Percentiles rank a stretch among this genome's conserved stretches.
Conservation (phyloP, 37 sponge, comb jelly and placozoan genomes). For the Crambe crambe region DNA sequence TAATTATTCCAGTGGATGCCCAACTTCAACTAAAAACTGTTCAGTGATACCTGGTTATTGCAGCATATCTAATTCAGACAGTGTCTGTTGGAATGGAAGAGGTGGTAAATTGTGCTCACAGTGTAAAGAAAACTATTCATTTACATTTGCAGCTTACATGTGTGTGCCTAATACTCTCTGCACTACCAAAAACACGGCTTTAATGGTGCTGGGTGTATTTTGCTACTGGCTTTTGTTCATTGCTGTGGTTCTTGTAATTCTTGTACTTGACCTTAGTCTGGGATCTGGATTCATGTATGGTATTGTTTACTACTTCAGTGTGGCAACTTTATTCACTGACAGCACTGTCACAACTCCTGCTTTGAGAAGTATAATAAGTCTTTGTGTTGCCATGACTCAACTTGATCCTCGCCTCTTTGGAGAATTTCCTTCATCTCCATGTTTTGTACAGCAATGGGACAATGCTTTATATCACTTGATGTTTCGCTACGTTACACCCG, state of each 20-base stretch:
- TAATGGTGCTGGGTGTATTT: neutral
- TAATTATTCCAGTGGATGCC: neutral
- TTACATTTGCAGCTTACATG: constrained; percentile 10
- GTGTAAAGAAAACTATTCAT: constrained; percentile 15
- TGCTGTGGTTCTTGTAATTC: neutral
- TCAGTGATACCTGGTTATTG: neutral
- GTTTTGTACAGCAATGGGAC: neutral
- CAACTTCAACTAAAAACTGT: neutral
- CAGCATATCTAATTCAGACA: neutral
- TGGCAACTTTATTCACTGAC: constrained; percentile 11
- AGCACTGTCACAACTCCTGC: neutral
- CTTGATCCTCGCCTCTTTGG: constrained; percentile 30
- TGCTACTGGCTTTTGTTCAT: constrained; percentile 23
- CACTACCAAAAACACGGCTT: neutral
- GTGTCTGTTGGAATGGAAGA: constrained; percentile 6
- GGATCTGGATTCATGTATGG: constrained; percentile 53
- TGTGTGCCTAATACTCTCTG: constrained; percentile 12
- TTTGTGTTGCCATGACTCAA: constrained; percentile 22
- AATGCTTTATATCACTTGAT: neutral
- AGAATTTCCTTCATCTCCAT: neutral
- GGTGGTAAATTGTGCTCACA: constrained; percentile 1
- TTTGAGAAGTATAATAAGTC: neutral
- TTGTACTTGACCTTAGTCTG: constrained; percentile 15
- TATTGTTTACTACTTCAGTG: constrained; percentile 54
- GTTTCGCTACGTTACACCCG: constrained; percentile 1